These are phyloP conservation scores for Lagodon rhomboides DNA, from an alignment of 2,797 vertebrate genomes.

Conservation along the genomic window DNA sequence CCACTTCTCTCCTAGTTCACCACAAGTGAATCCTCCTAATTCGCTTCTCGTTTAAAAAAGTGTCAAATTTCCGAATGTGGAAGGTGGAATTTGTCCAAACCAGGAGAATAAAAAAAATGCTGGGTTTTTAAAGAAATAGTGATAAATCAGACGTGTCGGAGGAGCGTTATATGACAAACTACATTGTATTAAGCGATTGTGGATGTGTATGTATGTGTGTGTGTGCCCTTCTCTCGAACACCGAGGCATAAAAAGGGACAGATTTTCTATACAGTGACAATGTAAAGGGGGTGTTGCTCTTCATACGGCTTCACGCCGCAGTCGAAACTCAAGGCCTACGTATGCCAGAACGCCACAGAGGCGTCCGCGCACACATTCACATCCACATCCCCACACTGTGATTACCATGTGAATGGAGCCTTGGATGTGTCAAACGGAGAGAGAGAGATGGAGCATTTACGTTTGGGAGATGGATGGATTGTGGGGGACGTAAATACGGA, in stretches of 20 bases:
- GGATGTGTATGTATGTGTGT: conserved; percentile 42
- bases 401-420: conserved; percentile 90
- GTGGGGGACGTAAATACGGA: conserved; percentile 79
- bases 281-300: conserved; percentile 71
- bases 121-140: background rate
- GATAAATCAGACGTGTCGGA: conserved; percentile 10
- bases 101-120: conserved; percentile 1
- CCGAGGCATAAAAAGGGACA: conserved; percentile 42
- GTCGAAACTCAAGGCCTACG: conserved; percentile 55
- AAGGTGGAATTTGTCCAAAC: conserved; percentile 8
- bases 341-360: conserved; percentile 64
- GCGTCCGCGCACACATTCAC: conserved; percentile 46
- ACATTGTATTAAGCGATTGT: conserved; percentile 31
- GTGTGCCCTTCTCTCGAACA: background rate
- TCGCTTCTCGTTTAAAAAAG: conserved; percentile 55
- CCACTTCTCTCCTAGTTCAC: conserved; percentile 45
- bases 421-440: conserved; percentile 86
- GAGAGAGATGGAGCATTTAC: conserved; percentile 83
- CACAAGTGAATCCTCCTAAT: conserved; percentile 78
- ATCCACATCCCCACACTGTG: conserved; percentile 67
- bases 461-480: conserved; percentile 84
- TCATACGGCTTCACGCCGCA: conserved; percentile 40
- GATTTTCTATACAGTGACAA: conserved; percentile 67
- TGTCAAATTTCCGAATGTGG: conserved; percentile 12
- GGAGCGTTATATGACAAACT: conserved; percentile 13